Evolutionary conservation across 2,113 vertebrate species (phyloP).

Genomic region (Channa maculata): DNA sequence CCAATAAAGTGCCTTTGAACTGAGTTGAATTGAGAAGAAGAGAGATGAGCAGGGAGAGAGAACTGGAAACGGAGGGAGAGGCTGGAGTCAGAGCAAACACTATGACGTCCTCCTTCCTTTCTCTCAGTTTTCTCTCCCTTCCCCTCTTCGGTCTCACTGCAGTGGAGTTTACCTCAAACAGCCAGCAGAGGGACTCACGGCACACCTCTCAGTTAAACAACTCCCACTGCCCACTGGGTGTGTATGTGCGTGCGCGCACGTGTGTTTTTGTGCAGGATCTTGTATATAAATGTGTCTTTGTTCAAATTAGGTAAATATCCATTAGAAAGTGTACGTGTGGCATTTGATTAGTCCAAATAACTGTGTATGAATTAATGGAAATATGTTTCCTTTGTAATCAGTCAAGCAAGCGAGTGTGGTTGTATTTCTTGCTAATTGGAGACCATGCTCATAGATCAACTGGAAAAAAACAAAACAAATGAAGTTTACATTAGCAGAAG

Average conservation of each 20-base stretch:
- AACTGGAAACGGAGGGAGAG: background rate
- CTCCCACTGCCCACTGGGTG: too few relatives aligned
- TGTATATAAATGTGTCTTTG: background rate
- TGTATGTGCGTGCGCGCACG: too few relatives aligned
- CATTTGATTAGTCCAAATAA: conserved; percentile 25
- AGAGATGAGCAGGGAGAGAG: conserved; percentile 13
- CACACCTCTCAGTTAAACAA: conserved; percentile 25
- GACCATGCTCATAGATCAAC: background rate
- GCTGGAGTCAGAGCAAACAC: background rate
- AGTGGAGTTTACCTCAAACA: conserved; percentile 43
- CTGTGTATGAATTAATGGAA: background rate
- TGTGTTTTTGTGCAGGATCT: background rate
- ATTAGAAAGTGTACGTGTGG: conserved; percentile 14
- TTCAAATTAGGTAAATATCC: conserved; percentile 2
- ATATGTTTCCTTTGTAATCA: background rate
- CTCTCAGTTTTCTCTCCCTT: background rate
- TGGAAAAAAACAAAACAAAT: background rate
- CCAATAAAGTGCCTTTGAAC: conserved; percentile 78
- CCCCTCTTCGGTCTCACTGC: conserved; percentile 58
- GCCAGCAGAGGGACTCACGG: conserved; percentile 73
- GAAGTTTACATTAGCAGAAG: conserved; percentile 3
- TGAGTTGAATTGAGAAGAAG: conserved; percentile 57
- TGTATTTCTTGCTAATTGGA: conserved; percentile 13
- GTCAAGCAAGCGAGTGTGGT: background rate
- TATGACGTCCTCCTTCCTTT: conserved; percentile 44